Percentiles rank a stretch among this genome's conserved stretches.
phyloP scores from a whole-genome alignment of 2,113 vertebrate species.

The Lagopus muta region DNA sequence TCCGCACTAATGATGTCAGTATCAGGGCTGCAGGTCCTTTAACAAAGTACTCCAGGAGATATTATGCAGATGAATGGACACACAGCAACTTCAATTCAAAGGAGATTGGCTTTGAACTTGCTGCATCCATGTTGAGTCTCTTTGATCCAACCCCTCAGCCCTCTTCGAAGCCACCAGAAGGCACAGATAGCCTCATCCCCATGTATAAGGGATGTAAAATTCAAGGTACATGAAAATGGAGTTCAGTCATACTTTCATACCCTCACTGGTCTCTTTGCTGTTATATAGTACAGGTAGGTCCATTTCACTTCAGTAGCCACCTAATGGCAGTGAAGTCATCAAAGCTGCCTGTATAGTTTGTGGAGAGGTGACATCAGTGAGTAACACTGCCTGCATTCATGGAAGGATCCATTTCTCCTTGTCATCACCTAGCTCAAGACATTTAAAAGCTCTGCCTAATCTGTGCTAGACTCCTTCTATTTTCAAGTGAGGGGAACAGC shows the following conservation, averaged over 20 bases:
- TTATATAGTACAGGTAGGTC: neutral
- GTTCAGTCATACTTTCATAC: neutral
- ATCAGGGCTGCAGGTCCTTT: conserved; percentile 90
- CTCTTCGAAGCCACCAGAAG: conserved; percentile 6
- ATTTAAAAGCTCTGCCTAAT: neutral
- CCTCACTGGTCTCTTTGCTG: neutral
- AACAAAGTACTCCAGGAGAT: conserved; percentile 88
- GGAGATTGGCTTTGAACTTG: conserved; percentile 90
- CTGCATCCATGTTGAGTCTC: conserved; percentile 80
- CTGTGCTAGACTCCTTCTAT: neutral
- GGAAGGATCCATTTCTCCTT: neutral
- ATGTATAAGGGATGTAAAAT: conserved; percentile 84
- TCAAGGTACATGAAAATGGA: conserved; percentile 80
- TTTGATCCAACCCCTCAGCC: conserved; percentile 83
- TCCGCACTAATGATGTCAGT: conserved; percentile 84
- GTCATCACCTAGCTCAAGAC: neutral
- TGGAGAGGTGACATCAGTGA: neutral
- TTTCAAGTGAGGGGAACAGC: neutral
- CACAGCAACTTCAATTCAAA: conserved; percentile 87
- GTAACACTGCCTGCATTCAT: neutral
- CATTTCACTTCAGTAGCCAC: neutral
- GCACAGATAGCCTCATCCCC: conserved; percentile 79
- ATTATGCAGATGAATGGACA: conserved; percentile 82
- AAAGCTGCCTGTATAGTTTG: neutral
- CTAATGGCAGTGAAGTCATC: neutral